A percentile compares a stretch with the other conserved stretches of the same genome.
phyloP scores from a whole-genome alignment of 2,113 vertebrate species.

The Mellivora capensis region DNA sequence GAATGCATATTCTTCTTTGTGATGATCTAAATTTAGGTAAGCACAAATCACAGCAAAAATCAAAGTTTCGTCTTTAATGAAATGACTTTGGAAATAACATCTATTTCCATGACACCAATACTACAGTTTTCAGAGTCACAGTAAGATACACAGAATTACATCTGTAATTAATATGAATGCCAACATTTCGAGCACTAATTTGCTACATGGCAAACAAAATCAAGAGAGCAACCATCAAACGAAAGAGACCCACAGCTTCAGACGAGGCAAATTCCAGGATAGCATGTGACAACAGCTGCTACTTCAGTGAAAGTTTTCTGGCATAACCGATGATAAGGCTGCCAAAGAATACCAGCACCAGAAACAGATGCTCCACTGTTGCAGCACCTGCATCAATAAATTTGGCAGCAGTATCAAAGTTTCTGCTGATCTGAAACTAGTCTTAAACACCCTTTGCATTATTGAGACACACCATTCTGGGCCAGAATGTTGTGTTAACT shows the following conservation, averaged over 20 bases:
- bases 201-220: conserved; percentile 97
- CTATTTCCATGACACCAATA: conserved; percentile 90
- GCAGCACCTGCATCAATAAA: conserved; percentile 96
- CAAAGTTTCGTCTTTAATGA: conserved; percentile 87
- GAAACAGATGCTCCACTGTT: conserved; percentile 95
- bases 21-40: conserved; percentile 42
- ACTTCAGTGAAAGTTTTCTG: conserved; percentile 97
- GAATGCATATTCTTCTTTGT: conserved; percentile 11
- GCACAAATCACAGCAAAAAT: conserved; percentile 78
- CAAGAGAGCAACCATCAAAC: conserved; percentile 99
- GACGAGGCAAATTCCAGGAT: conserved; percentile 97
- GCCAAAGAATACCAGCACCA: conserved; percentile 95
- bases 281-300: conserved; percentile 96
- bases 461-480: conserved; percentile 85
- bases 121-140: conserved; percentile 89
- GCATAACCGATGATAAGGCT: conserved; percentile 97
- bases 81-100: conserved; percentile 90
- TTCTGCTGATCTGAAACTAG: conserved; percentile 86
- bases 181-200: conserved; percentile 80
- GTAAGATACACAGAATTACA: conserved; percentile 91
- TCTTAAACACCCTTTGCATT: conserved; percentile 92
- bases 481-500: too few relatives aligned
- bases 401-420: conserved; percentile 97
- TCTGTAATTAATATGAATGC: conserved; percentile 84
- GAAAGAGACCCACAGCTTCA: conserved; percentile 99